Percentiles rank a stretch among this genome's conserved stretches.
Evolutionary conservation across 2,888 invertebrate genomes (phyloP).

Genomic region (Pheosia tremula): DNA sequence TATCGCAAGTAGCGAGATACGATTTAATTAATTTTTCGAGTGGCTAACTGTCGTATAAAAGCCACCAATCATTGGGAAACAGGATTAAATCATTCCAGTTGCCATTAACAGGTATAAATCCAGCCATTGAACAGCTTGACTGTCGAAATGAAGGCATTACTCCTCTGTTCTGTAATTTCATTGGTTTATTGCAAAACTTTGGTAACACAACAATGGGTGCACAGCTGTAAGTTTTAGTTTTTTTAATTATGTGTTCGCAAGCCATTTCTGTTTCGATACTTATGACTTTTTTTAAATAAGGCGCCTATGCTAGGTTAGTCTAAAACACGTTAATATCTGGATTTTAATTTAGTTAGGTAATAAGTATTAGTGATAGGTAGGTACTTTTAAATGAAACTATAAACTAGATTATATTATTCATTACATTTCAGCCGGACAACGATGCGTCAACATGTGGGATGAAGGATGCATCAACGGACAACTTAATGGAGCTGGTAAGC

Average conservation of each 20-base stretch:
- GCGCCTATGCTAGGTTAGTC: too few relatives aligned
- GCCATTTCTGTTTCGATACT: too few relatives aligned
- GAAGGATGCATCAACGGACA: slow-evolving; percentile 81
- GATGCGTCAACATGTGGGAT: slow-evolving; percentile 76
- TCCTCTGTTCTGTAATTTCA: slow-evolving; percentile 50
- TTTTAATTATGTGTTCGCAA: slow-evolving; percentile 2
- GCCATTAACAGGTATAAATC: slow-evolving; percentile 33
- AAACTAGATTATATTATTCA: slow-evolving; percentile 3
- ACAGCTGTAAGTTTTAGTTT: slow-evolving; percentile 42
- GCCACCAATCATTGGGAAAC: slow-evolving; percentile 24
- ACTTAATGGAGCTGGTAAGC: slow-evolving; percentile 70
- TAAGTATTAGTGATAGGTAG: too few relatives aligned
- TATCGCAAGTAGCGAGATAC: slow-evolving; percentile 40
- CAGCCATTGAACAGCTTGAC: slow-evolving; percentile 23
- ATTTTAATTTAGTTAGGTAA: too few relatives aligned
- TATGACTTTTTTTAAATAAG: too few relatives aligned
- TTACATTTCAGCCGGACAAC: slow-evolving; percentile 30
- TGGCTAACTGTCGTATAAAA: slow-evolving; percentile 44
- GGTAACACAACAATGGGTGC: slow-evolving; percentile 34
- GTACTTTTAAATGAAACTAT: too few relatives aligned
- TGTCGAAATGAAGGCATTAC: slow-evolving; percentile 54
- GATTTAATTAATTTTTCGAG: slow-evolving; percentile 49
- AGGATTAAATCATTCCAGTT: slow-evolving; percentile 31
- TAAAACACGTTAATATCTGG: too few relatives aligned
- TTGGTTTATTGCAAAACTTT: slow-evolving; percentile 55